Evolutionary conservation across 2,797 vertebrate genomes (phyloP).

Genomic region (Toxotes lorentzi): DNA sequence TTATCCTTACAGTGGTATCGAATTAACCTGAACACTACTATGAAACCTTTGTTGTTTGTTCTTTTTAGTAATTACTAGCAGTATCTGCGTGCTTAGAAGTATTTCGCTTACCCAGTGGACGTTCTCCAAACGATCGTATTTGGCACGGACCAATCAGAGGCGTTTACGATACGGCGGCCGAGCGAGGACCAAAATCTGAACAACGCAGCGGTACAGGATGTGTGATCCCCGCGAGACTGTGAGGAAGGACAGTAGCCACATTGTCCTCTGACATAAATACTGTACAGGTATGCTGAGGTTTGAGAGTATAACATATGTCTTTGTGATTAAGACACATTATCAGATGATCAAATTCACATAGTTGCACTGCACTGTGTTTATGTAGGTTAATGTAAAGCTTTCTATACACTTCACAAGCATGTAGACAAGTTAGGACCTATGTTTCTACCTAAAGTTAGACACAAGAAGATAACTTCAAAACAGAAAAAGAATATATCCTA

Average conservation of each 20-base stretch:
- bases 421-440: no score
- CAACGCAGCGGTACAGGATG: background rate
- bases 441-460: background rate
- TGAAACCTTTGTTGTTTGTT: accelerated
- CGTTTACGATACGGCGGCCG: constrained; percentile 51
- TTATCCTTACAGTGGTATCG: accelerated
- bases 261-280: background rate
- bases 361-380: background rate
- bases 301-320: background rate
- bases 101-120: constrained; percentile 60
- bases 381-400: background rate
- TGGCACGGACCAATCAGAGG: constrained; percentile 68
- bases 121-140: constrained; percentile 45
- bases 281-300: background rate
- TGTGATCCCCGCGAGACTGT: background rate
- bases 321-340: background rate
- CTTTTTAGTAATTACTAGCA: background rate
- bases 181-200: constrained; percentile 34
- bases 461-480: background rate
- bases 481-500: background rate
- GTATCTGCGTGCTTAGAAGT: background rate
- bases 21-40: accelerated
- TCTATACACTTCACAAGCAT: background rate
- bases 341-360: background rate
- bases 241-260: background rate